Evolutionary conservation across 2,113 vertebrate genomes (phyloP), one percentile per base, ranked within the genome.

Genomic region (Labeo catla): DNA sequence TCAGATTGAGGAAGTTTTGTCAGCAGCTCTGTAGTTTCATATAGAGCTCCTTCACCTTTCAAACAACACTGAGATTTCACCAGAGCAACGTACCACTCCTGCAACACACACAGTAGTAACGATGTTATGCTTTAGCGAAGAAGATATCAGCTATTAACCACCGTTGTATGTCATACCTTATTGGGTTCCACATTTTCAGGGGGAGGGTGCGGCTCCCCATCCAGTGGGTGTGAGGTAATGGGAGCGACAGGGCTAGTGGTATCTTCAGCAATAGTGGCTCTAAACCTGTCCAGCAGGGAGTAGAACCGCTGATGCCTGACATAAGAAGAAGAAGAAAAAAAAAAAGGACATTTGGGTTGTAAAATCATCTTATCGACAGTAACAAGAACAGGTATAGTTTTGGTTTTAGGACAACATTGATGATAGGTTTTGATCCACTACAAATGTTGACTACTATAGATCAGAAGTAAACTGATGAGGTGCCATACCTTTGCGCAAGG

Each of bases 271-370:
- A 98, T 94, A 78, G 96, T 96, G 19, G 96, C 95, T 91, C 97
- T 95, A 90, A 99, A 98, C 91, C 98, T 97, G 93, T 99, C 98
- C 96, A 99, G 94, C 93, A 99, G 96, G 2, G 98, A 99, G 93
- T 96, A 99, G 82, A 99, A 97, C 92, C 98, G 95, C 94, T 99
- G 97, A 93, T 99, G 98, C 88, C 98, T 99, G 92, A 66, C 93
- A 93, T 15, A 57, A 87, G 8, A 39, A 6, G 43, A 57, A 2
- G 47, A 0, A 74, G 1, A 15, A 74, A 4, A 2, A 52, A 0
- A 74, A 1, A 15, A 74, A 4, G 12, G 8, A 28, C 28, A 28
- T 28, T 76, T 76, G 6, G 4, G 50, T 28, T 28, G 28, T 28
- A 28, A 28, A 77, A 6, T 28, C 28, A 77, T 54, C 59, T 57